These are phyloP conservation scores for Poeciliopsis gracilis DNA, from an alignment of 2,797 vertebrate genomes.

Conservation along the genomic window DNA sequence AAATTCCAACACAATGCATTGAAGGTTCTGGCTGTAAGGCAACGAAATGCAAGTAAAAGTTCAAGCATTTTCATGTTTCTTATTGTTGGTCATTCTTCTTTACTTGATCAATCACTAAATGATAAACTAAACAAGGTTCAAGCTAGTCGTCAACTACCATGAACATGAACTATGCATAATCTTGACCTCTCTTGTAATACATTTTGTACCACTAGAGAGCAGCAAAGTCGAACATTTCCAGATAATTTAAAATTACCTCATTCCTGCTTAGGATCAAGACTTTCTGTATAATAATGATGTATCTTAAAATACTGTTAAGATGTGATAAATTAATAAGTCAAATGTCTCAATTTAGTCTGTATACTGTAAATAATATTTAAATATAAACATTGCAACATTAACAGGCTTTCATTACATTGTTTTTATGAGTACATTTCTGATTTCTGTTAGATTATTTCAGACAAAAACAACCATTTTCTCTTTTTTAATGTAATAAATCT, in stretches of 20 bases:
- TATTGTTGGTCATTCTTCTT: background rate
- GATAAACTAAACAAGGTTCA: background rate
- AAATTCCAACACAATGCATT: background rate
- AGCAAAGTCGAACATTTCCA: conserved; percentile 17
- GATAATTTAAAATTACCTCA: background rate
- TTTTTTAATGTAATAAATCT: background rate
- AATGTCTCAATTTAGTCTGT: background rate
- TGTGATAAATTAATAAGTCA: background rate
- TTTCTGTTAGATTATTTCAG: background rate
- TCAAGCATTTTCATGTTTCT: background rate
- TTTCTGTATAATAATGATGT: background rate
- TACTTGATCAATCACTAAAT: background rate
- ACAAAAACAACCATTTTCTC: background rate
- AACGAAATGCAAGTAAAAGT: background rate
- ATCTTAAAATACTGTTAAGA: background rate
- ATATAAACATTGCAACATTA: background rate
- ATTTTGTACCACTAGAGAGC: conserved; percentile 57
- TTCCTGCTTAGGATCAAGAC: background rate
- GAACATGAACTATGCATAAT: background rate
- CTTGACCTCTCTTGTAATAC: background rate
- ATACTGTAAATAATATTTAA: background rate
- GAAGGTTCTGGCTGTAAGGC: background rate
- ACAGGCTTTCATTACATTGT: background rate
- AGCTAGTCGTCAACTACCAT: background rate
- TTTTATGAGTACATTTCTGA: background rate